Percentiles rank a stretch among this genome's conserved stretches.
Evolutionary conservation across 2,888 invertebrate genomes (phyloP).

Genomic region (Aleiodes leptofemur): DNA sequence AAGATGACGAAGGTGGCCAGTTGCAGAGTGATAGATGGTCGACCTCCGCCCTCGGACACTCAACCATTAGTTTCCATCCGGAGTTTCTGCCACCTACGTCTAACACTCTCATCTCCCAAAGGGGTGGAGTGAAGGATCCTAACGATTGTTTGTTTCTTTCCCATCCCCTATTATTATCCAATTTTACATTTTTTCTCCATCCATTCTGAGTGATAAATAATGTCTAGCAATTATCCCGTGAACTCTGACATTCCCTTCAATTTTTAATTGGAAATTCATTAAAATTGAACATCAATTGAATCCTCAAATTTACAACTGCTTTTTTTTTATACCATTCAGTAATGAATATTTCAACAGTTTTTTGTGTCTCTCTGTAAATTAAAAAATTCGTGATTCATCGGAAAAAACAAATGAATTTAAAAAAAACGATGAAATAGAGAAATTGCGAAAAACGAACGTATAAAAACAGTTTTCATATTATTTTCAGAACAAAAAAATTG

Average conservation of each 20-base stretch:
- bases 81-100: conserved; percentile 56
- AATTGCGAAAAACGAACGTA: neutral
- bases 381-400: neutral
- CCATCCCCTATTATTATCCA: conserved; percentile 29
- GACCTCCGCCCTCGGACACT: conserved; percentile 61
- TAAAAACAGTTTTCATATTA: neutral
- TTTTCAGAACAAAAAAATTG: neutral
- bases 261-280: conserved; percentile 22
- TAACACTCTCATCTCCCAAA: conserved; percentile 42
- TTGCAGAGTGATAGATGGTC: conserved; percentile 61
- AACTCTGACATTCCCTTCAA: neutral
- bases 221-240: neutral
- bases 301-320: no score
- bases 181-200: conserved; percentile 1
- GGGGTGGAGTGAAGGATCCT: conserved; percentile 38
- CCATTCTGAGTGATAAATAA: neutral
- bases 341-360: conserved; percentile 32
- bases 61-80: conserved; percentile 63
- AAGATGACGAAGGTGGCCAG: conserved; percentile 61
- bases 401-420: neutral
- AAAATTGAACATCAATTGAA: conserved; percentile 5
- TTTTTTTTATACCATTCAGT: neutral
- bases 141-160: conserved; percentile 57
- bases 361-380: neutral
- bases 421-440: neutral